Evolutionary conservation across 2,888 invertebrate genomes (phyloP), one percentile per base, ranked within the genome.

Genomic region (Phyllotreta cruciferae): DNA sequence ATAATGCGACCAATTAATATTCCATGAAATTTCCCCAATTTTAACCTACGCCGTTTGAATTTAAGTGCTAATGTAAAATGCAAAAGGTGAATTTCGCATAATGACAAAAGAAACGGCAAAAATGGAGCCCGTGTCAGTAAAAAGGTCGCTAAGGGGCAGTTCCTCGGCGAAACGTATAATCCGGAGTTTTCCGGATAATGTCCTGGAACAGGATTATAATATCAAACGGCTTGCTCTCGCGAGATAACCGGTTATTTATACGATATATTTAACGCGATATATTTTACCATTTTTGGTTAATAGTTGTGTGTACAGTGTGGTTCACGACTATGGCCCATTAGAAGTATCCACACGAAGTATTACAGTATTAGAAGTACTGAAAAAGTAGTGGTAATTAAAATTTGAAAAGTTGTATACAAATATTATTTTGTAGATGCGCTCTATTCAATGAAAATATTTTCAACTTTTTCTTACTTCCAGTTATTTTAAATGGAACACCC

Each of bases 61-160:
- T 57, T 50, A 11, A 39, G 35, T 49, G 50, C 57, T 57, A 39
- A 41, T 35, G 57, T 50, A 57, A 50, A 57, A 50, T 57, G 49
- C 39, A 41, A 35, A 50, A 39, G 57, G 57, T 41, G 49, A 50
- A 50, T 57, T 41, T 35, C n/a, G 13, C 35, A 41, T 11, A 57
- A 49, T 36, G 41, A 50, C 50, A 57, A 50, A 57, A 57, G 45
- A 56, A 24, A 56, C 47, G 34, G 13, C 13, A 47, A 38, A 47
- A 56, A 56, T 56, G 14, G 24, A 38, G 56, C 11, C 39, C 34
- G 47, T 47, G 56, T 37, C 56, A 47, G 38, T 47, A 47, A 38
- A 56, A 38, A 56, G 47, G 56, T 56, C 56, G 56, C 45, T 39
- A 56, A 38, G 47, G 56, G 56, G 45, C 10, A 56, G 47, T 56